Percentiles rank a stretch among this genome's conserved stretches.
Conservation (phyloP, 2,888 invertebrate genomes). For the Caenorhabditis japonica region DNA sequence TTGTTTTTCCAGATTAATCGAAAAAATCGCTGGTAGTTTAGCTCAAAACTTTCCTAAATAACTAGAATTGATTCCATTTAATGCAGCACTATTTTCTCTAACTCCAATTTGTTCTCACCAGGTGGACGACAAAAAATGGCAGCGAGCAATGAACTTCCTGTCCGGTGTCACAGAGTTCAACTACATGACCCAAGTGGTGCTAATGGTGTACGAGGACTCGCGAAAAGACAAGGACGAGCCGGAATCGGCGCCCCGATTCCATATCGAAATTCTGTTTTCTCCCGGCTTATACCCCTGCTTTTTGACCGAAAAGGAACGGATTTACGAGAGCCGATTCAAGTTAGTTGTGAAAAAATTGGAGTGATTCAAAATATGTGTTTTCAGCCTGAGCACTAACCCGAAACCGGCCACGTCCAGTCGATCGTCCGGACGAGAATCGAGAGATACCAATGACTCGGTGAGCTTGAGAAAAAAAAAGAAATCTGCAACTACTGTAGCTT, state of each 20-base stretch:
- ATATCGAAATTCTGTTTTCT: slow-evolving; percentile 98
- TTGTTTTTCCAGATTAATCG: no score
- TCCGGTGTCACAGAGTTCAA: slow-evolving; percentile 97
- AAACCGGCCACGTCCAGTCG: slow-evolving; percentile 18
- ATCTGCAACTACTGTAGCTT: no score
- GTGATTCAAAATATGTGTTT: no score
- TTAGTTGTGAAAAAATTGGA: slow-evolving; percentile 83
- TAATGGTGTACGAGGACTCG: slow-evolving; percentile 99
- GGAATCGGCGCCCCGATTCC: slow-evolving; percentile 83
- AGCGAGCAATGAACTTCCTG: slow-evolving; percentile 97
- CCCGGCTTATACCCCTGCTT: slow-evolving; percentile 83
- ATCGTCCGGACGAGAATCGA: slow-evolving; percentile 37
- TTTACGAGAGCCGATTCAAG: slow-evolving; percentile 86
- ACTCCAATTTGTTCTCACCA: slow-evolving; percentile 76
- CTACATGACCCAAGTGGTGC: slow-evolving; percentile 98
- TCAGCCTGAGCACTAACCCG: slow-evolving; percentile 23
- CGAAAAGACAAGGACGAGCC: slow-evolving; percentile 83
- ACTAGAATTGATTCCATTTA: no score
- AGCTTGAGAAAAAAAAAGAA: no score
- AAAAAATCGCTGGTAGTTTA: no score
- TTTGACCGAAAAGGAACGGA: slow-evolving; percentile 75
- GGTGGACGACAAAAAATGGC: slow-evolving; percentile 94
- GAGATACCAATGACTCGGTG: slow-evolving; percentile 39
- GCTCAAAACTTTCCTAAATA: no score
- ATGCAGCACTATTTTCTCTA: no score